Evolutionary conservation across 1,140 invertebrate species (phyloP).

Genomic region (Lordiphosa mommai): DNA sequence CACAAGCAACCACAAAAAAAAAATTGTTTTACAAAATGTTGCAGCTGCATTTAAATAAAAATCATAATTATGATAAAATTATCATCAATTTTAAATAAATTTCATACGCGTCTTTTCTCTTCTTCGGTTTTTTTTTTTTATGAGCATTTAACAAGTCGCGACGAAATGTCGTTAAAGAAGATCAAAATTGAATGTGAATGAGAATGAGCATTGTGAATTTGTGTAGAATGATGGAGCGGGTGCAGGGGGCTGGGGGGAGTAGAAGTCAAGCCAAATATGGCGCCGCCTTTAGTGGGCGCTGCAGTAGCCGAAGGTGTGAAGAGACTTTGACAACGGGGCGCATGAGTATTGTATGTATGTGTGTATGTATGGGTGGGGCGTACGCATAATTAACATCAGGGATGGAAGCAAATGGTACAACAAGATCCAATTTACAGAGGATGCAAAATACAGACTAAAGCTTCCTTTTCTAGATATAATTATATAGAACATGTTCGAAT

Average conservation of each 20-base stretch:
- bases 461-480: too few species aligned
- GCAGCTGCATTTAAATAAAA: conserved; percentile 44
- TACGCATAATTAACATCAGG: conserved; percentile 26
- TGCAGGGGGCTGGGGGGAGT: neutral
- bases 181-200: conserved; percentile 59
- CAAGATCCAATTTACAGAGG: too few species aligned
- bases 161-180: conserved; percentile 64
- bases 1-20: conserved; percentile 29
- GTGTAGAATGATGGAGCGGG: conserved; percentile 32
- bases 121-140: conserved; percentile 27
- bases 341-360: neutral
- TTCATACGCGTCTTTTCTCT: conserved; percentile 17
- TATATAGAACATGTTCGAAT: too few species aligned
- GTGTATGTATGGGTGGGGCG: conserved; percentile 11
- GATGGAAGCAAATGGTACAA: conserved; percentile 3
- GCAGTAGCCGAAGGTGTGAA: conserved; percentile 41
- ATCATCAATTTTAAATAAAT: conserved; percentile 25
- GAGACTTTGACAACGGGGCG: conserved; percentile 18
- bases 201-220: conserved; percentile 42
- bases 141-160: conserved; percentile 35
- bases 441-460: too few species aligned
- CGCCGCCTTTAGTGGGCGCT: conserved; percentile 49
- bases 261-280: conserved; percentile 48
- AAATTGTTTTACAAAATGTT: conserved; percentile 39
- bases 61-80: conserved; percentile 42